A percentile compares a stretch with the other conserved stretches of the same genome.
These are phyloP conservation scores for Baryphthengus martii DNA, from an alignment of 2,113 vertebrate genomes.

Conservation along the genomic window DNA sequence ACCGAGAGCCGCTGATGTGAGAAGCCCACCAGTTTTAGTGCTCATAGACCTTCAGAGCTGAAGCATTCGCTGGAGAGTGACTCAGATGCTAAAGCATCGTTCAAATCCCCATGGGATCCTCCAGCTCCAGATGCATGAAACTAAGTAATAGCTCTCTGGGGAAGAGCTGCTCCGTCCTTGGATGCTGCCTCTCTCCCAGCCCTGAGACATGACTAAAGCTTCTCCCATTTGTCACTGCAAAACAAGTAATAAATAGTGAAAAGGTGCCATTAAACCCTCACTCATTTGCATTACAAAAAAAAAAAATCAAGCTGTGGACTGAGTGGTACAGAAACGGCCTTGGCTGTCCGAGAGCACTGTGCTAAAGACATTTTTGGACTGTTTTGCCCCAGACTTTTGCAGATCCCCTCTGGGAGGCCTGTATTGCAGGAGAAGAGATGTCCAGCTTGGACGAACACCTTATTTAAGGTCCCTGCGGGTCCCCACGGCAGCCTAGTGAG, in stretches of 20 bases:
- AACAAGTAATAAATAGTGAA: background rate
- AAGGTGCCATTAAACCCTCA: background rate
- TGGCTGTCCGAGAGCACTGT: background rate
- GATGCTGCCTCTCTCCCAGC: background rate
- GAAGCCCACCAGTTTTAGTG: background rate
- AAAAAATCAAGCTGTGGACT: background rate
- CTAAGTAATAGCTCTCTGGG: background rate
- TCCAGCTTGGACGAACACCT: background rate
- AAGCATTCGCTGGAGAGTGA: background rate
- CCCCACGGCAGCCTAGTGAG: background rate
- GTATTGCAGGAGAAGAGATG: background rate
- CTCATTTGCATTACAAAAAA: background rate
- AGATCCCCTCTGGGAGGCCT: background rate
- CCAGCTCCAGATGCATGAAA: background rate
- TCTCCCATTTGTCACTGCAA: background rate
- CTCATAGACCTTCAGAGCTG: background rate
- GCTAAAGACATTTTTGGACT: background rate
- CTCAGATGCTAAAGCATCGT: background rate
- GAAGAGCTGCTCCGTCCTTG: background rate
- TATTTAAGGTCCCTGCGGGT: background rate
- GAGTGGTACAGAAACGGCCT: background rate
- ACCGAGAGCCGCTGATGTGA: fast-evolving
- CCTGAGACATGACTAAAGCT: background rate
- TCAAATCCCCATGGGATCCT: background rate
- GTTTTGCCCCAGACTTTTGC: background rate